Evolutionary conservation across 2,888 invertebrate genomes (phyloP), one percentile per base, ranked within the genome.

Genomic region (Andrena chrysosceles): DNA sequence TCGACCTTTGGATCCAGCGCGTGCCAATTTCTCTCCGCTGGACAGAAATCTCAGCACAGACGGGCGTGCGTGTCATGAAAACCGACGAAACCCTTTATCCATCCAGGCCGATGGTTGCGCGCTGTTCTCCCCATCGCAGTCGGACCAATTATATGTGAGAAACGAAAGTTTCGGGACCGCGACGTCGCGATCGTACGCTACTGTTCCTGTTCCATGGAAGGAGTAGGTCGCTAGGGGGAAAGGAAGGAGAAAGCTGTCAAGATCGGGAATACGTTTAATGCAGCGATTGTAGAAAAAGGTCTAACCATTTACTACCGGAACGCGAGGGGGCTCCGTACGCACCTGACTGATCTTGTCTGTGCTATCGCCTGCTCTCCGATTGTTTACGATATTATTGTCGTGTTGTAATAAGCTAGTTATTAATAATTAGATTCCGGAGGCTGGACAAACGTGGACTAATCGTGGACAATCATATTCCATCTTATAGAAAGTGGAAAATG

Each of bases 201-300:
- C 42, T 16, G 42, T 42, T 16, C 16, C 42, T 42, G 42, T 42
- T 42, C 42, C 16, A 4, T 16, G 4, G 16, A 42, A 16, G 16
- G 42, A 42, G 16, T 42, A 42, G 42, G 16, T 16, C 42, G 42
- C 16, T 16, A 7, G 26, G n/a, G 10, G 29, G 13, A 26, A 4
- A 10, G 59, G 13, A 31, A 54, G 20, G 8, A 31, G 31, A 4
- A n/a, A 49, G 64, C 56, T 26, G 49, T 33, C 56, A 29, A n/a
- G 64, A 72, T 16, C n/a, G n/a, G 2, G 64, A 35, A n/a, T 29
- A 35, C 69, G 74, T 74, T 67, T 33, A 75, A 49, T 33, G 48
- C 35, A 7, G n/a, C 31, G 8, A 54, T 33, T 48, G 31, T 4
- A 42, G 62, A 16, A 33, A 26, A 42, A 20, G 26, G 2, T 10